These are phyloP conservation scores for Otocyon megalotis DNA, from an alignment of 2,113 vertebrate genomes.

Conservation along the genomic window DNA sequence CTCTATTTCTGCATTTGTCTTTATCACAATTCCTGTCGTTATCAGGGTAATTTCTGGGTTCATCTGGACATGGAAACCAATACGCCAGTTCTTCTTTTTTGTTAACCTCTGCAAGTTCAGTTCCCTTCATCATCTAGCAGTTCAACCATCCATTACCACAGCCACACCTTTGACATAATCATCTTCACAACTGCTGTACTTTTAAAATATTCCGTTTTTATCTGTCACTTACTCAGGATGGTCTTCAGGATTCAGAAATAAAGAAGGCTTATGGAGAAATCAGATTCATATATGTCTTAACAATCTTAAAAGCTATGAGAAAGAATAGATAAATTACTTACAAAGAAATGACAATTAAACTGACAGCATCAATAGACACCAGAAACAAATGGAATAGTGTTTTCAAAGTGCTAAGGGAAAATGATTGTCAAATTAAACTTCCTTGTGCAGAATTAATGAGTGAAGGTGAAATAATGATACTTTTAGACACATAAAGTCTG, in stretches of 20 bases:
- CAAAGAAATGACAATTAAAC: constrained; percentile 78
- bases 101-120: not conserved
- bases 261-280: constrained; percentile 61
- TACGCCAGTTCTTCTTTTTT: not conserved
- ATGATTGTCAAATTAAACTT: constrained; percentile 78
- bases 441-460: constrained; percentile 70
- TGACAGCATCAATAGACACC: constrained; percentile 79
- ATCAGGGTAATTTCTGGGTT: not conserved
- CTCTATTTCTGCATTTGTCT: constrained; percentile 11
- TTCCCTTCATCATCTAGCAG: not conserved
- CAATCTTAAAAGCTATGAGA: constrained; percentile 77
- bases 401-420: constrained; percentile 76
- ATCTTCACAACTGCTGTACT: not conserved
- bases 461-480: constrained; percentile 74
- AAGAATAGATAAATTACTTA: constrained; percentile 79
- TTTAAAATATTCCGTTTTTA: constrained; percentile 28
- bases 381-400: constrained; percentile 80
- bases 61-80: not conserved
- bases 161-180: not conserved
- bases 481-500: constrained; percentile 33
- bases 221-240: constrained; percentile 25
- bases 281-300: constrained; percentile 69
- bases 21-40: not conserved
- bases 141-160: not conserved
- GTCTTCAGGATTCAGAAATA: constrained; percentile 57